Evolutionary conservation across 2,113 vertebrate species (phyloP).

Genomic region (Alligator mississippiensis): DNA sequence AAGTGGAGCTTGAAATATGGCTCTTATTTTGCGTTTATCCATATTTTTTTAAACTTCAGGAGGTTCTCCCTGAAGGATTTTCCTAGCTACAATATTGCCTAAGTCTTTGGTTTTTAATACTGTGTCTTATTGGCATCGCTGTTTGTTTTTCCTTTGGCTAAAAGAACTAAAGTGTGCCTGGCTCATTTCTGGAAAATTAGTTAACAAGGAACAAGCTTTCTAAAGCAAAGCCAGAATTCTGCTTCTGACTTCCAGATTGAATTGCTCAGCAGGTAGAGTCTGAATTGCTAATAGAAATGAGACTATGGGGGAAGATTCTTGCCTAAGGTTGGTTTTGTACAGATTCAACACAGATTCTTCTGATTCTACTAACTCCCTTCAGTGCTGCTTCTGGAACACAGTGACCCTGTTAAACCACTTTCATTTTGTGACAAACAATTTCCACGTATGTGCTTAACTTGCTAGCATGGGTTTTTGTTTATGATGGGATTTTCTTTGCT

Average conservation of each 20-base stretch:
- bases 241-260: not conserved
- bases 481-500: not conserved
- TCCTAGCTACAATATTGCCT: not conserved
- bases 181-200: not conserved
- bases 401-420: not conserved
- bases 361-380: not conserved
- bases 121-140: not conserved
- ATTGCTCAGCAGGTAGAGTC: not conserved
- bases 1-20: not conserved
- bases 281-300: conserved; percentile 30
- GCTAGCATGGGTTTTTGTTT: fast-evolving
- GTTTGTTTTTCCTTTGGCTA: not conserved
- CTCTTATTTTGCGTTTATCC: not conserved
- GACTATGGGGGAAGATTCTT: conserved; percentile 11
- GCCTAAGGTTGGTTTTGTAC: conserved; percentile 40
- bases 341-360: not conserved
- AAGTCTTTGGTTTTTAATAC: not conserved
- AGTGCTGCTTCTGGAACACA: not conserved
- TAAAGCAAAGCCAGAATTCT: not conserved
- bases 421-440: conserved; percentile 11
- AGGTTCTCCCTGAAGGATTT: not conserved
- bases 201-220: not conserved
- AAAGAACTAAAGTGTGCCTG: not conserved
- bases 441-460: not conserved
- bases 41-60: not conserved